Evolutionary conservation across 2,888 invertebrate species (phyloP), one percentile per base, ranked within the genome.

Genomic region (Podotricha telesiphe): DNA sequence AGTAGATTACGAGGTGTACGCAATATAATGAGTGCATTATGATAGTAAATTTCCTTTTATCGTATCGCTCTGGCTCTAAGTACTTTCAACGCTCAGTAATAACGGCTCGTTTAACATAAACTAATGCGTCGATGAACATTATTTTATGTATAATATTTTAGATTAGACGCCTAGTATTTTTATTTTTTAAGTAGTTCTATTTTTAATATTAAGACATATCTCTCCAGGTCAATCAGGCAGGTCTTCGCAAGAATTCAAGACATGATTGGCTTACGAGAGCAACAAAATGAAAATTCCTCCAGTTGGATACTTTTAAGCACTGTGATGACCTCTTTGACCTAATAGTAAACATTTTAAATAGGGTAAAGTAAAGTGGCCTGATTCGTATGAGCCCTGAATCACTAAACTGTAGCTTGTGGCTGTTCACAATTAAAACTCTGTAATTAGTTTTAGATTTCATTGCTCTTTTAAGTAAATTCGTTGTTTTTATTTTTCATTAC

Each of bases 21-120:
- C 55, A 55, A 55, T 55, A 37, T 55, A 55, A 55, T 55, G 55
- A 55, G 55, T 17, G 34, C 55, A 55, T 55, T 55, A 55, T 55
- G 19, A 48, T 62, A 50, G 37, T 50, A 34, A 37, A 62, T 62
- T 62, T 62, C 62, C 62, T 50, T 62, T 50, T 62, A 62, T 62
- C 62, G 34, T 62, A 19, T 37, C 17, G 62, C 62, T 37, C 20
- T 62, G 67, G 53, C 45, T n/a, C 53, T 62, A 61, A 67, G 67
- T 67, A 62, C 67, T 67, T 62, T 62, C 47, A 62, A 53, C 67
- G 62, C 51, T n/a, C 59, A 28, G 59, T 42, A 59, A 66, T 66
- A 66, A 66, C 45, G 66, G 50, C 42, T 66, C 59, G 51, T 58
- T 66, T 59, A 66, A 66, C 66, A 59, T 58, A 59, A 59, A 59